phyloP scores from a whole-genome alignment of 2,888 invertebrate genomes.

The Reticulitermes lucifugus region DNA sequence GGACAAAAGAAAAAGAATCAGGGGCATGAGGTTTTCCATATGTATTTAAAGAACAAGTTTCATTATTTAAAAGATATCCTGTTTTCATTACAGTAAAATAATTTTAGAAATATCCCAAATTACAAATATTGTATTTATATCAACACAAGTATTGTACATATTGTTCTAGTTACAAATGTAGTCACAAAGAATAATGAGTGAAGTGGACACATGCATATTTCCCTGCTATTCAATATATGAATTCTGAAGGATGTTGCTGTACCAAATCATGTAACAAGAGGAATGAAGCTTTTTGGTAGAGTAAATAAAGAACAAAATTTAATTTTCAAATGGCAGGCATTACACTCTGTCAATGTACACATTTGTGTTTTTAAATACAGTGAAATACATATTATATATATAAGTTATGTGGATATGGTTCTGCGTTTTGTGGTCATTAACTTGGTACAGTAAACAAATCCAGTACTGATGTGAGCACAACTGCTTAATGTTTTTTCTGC shows the following conservation, averaged over 20 bases:
- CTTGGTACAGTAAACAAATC: constrained; percentile 12
- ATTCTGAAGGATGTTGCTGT: background rate
- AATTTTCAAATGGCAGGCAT: constrained; percentile 12
- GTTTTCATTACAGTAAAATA: background rate
- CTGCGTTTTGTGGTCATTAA: background rate
- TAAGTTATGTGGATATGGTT: background rate
- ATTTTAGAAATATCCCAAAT: background rate
- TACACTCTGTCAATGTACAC: background rate
- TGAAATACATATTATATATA: background rate
- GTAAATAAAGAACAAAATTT: background rate
- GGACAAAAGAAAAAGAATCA: background rate
- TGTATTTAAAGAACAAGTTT: too few species aligned
- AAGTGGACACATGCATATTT: background rate
- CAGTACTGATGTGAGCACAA: constrained; percentile 1
- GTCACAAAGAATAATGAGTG: background rate
- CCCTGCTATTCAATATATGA: background rate
- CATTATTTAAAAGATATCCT: too few species aligned
- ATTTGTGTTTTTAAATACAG: background rate
- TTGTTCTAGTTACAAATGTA: background rate
- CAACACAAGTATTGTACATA: background rate
- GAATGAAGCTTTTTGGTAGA: background rate
- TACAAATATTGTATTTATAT: background rate
- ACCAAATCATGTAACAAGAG: background rate
- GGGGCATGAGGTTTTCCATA: too few species aligned
- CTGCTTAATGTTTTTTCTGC: background rate